phyloP scores from a whole-genome alignment of 1,140 invertebrate species.

The Ceratosolen fusciceps region DNA sequence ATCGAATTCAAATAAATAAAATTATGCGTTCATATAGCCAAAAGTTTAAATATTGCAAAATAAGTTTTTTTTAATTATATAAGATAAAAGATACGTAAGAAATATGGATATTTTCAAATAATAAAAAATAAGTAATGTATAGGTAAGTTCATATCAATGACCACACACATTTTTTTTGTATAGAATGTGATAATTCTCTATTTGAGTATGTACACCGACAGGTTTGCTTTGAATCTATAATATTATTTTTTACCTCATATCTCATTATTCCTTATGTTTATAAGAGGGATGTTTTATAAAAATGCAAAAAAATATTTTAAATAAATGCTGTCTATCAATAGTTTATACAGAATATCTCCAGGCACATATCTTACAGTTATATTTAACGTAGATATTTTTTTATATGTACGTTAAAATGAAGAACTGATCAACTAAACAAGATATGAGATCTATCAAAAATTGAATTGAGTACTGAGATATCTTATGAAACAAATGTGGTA shows the following conservation, averaged over 20 bases:
- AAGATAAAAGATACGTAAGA: too few species aligned
- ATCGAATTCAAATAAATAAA: conserved; percentile 40
- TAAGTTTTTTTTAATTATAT: too few species aligned
- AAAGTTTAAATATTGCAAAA: too few species aligned
- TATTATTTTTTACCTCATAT: not conserved
- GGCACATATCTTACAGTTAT: conserved; percentile 11
- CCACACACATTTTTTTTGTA: too few species aligned
- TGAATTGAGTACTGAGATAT: too few species aligned
- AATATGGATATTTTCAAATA: too few species aligned
- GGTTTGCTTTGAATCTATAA: not conserved
- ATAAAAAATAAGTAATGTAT: too few species aligned
- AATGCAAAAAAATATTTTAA: conserved; percentile 15
- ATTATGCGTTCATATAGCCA: too few species aligned
- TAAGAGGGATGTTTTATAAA: too few species aligned
- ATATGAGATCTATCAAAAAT: not conserved
- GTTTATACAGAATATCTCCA: conserved; percentile 39
- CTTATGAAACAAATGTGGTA: too few species aligned
- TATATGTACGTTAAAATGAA: conserved; percentile 6
- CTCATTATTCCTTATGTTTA: too few species aligned
- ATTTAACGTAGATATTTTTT: conserved; percentile 46
- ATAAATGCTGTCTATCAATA: conserved; percentile 1
- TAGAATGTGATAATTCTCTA: not conserved
- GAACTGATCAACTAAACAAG: not conserved
- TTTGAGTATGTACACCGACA: not conserved
- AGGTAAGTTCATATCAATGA: too few species aligned